Evolutionary conservation across 1,140 invertebrate genomes (phyloP).

Genomic region (Lycorma delicatula): DNA sequence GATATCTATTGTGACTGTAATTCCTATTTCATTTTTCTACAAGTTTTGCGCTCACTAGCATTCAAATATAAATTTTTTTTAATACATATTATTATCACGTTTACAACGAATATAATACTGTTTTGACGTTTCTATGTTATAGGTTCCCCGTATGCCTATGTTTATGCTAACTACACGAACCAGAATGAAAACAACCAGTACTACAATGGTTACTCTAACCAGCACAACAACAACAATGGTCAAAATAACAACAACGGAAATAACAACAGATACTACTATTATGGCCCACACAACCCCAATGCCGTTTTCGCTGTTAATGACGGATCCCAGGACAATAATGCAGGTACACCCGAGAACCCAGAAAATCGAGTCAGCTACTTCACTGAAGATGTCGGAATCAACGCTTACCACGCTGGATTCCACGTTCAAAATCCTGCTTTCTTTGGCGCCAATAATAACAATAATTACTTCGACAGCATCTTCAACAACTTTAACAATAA

Average conservation of each 20-base stretch:
- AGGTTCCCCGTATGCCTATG: too few species aligned
- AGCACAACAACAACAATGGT: constrained; percentile 15
- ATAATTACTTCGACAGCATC: constrained; percentile 26
- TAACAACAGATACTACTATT: constrained; percentile 35
- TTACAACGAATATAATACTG: too few species aligned
- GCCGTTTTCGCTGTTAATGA: constrained; percentile 44
- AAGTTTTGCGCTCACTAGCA: too few species aligned
- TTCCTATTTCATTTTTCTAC: too few species aligned
- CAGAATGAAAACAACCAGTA: too few species aligned
- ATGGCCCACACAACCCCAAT: constrained; percentile 25
- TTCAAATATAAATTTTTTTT: too few species aligned
- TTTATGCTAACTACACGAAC: constrained; percentile 21
- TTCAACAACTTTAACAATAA: background rate
- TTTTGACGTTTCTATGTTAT: too few species aligned
- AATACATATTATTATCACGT: too few species aligned
- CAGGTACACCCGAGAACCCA: constrained; percentile 31
- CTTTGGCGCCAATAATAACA: constrained; percentile 40
- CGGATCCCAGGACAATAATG: constrained; percentile 41
- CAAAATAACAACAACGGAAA: constrained; percentile 28
- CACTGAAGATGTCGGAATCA: constrained; percentile 57
- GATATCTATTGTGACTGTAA: too few species aligned
- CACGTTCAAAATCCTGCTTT: constrained; percentile 44
- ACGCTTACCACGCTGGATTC: constrained; percentile 47
- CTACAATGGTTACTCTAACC: too few species aligned
- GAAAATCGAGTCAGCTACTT: constrained; percentile 52